phyloP scores from a whole-genome alignment of 1,140 invertebrate genomes.

The Drosophila pallidifrons region DNA sequence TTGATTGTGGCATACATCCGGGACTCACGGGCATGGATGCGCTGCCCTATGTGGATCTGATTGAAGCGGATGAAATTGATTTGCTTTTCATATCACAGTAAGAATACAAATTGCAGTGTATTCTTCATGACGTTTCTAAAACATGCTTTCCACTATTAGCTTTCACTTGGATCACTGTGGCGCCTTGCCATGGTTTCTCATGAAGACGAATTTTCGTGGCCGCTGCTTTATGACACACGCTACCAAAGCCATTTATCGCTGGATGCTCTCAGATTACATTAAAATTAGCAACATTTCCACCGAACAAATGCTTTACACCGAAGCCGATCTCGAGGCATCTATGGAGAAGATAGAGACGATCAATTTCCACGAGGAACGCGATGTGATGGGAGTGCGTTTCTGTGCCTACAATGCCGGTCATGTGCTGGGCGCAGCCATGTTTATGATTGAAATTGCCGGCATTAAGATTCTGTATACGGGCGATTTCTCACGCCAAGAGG shows the following conservation, averaged over 20 bases:
- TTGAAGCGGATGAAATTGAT: conserved; percentile 99
- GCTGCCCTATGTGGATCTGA: conserved; percentile 98
- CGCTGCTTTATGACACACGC: conserved; percentile 99
- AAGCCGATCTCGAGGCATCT: conserved; percentile 97
- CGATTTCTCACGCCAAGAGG: conserved; percentile 99
- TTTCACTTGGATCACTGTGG: conserved; percentile 99
- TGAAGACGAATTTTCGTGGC: conserved; percentile 99
- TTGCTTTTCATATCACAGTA: conserved; percentile 98
- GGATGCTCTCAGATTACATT: conserved; percentile 99
- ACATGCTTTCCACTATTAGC: conserved; percentile 84
- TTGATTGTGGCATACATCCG: conserved; percentile 99
- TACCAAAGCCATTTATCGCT: conserved; percentile 99
- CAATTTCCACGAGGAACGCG: conserved; percentile 99
- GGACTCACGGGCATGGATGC: conserved; percentile 98
- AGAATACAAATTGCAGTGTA: conserved; percentile 78
- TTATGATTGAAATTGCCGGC: conserved; percentile 99
- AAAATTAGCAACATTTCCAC: conserved; percentile 99
- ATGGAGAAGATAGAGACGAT: conserved; percentile 99
- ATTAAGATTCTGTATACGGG: conserved; percentile 99
- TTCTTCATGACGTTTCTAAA: neutral
- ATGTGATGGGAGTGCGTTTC: conserved; percentile 98
- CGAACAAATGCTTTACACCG: conserved; percentile 99
- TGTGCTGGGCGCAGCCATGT: conserved; percentile 99
- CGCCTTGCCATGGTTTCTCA: conserved; percentile 98
- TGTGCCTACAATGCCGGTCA: conserved; percentile 99